Base-by-base conservation (phyloP, 2,888 invertebrate genomes). In the Tipula vernalis region DNA sequence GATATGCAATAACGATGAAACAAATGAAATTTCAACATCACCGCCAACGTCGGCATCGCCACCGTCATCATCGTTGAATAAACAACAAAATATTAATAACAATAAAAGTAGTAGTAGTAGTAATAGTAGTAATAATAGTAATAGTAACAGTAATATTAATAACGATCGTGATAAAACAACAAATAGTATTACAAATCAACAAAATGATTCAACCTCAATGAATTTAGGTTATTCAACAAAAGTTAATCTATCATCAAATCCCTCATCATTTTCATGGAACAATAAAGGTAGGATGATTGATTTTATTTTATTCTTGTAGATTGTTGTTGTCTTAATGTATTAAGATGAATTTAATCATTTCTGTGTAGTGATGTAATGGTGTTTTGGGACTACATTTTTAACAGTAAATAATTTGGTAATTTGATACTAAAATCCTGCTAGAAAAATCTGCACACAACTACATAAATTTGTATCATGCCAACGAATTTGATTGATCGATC, bases 141-240 rank as follows among this genome's bases (percentile, higher is more conserved):
- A 28, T 28, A 13, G 88, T 89, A 12, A 88, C 89, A 13, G 86
- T 87, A 5, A 86, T 87, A 6, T 88, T 89, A 71, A 86, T 87
- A 0, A 87, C 88, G 83, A 39, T 39, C 39, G 41, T 84, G 41
- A 84, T 15, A 87, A 39, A 86, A 42, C 86, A 39, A 90, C 90
- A 10, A 91, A 91, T 91, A 87, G 39, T 83, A 42, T 83, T n/a
- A 90, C 90, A 12, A 91, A 91, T 91, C 90, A 93, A 88, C 91
- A 91, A 71, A 86, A 57, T 36, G 90, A 90, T 88, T 89, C 90
- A 8, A 90, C 90, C 86, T 89, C 90, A 5, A 89, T 89, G 71
- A 89, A 88, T 87, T 92, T 91, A 89, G 93, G 93, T 13, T 94
- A 93, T 89, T 94, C 94, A 0, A 94, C 94, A 0, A 94, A 93